Percentiles rank a stretch among this genome's conserved stretches.
Evolutionary conservation across 2,888 invertebrate genomes (phyloP).

Genomic region (Sarcophaga carnaria): DNA sequence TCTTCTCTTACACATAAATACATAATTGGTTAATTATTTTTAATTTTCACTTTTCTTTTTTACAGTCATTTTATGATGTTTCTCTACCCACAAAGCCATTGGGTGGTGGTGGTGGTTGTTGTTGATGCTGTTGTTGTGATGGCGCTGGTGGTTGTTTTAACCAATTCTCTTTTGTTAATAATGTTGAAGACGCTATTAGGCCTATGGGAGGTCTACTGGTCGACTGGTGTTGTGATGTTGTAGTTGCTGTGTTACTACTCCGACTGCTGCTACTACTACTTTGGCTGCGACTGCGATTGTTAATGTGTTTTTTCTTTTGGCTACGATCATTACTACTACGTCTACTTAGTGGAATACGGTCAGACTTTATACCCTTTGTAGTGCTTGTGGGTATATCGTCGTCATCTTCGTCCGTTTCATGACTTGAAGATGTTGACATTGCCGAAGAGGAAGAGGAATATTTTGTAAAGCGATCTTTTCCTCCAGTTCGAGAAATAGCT

Average conservation of each 20-base stretch:
- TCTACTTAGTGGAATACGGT: conserved; percentile 75
- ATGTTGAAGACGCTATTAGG: conserved; percentile 60
- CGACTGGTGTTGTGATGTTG: conserved; percentile 60
- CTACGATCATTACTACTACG: conserved; percentile 70
- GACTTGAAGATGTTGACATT: conserved; percentile 66
- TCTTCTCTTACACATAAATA: conserved; percentile 58
- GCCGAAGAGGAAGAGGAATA: conserved; percentile 63
- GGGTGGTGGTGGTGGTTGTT: conserved; percentile 76
- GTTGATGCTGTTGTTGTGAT: conserved; percentile 55
- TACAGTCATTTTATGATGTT: conserved; percentile 71
- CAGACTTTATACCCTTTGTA: conserved; percentile 76
- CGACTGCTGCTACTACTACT: conserved; percentile 66
- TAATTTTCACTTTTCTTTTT: conserved; percentile 2
- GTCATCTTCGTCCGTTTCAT: conserved; percentile 71
- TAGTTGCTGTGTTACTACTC: conserved; percentile 61
- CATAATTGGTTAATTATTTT: conserved; percentile 56
- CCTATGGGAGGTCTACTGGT: conserved; percentile 17
- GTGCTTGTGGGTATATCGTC: conserved; percentile 72
- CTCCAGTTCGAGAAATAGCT: conserved; percentile 28
- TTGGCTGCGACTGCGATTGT: conserved; percentile 70
- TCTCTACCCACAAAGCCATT: conserved; percentile 80
- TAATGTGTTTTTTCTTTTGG: conserved; percentile 56
- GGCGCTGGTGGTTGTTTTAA: conserved; percentile 73
- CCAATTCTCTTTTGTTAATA: conserved; percentile 79
- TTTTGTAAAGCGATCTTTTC: conserved; percentile 45